Conservation (phyloP, 1,140 invertebrate species). For the Mactra quadrangularis region DNA sequence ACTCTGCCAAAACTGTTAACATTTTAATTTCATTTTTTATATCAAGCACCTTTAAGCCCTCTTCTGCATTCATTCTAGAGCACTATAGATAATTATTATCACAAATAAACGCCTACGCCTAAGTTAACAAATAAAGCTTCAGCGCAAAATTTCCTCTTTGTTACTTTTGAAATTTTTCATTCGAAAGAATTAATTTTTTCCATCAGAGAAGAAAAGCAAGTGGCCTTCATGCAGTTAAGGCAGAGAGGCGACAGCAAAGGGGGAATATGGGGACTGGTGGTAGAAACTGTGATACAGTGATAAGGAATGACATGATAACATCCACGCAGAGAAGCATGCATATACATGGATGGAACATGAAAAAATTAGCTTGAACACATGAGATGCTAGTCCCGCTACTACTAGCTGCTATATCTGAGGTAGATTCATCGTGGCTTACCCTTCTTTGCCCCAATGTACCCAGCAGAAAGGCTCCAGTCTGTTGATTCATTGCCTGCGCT, state of each 20-base stretch:
- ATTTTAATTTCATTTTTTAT: too few species aligned
- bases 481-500: constrained; percentile 37
- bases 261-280: constrained; percentile 44
- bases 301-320: constrained; percentile 53
- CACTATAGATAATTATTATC: not conserved
- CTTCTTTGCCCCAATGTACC: constrained; percentile 66
- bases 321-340: constrained; percentile 60
- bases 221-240: constrained; percentile 58
- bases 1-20: constrained; percentile 57
- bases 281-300: constrained; percentile 37
- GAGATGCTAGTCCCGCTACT: constrained; percentile 23
- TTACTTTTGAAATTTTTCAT: constrained; percentile 2
- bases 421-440: constrained; percentile 60
- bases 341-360: constrained; percentile 50
- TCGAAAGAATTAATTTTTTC: not conserved
- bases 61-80: constrained; percentile 1
- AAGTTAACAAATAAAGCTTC: constrained; percentile 34
- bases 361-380: constrained; percentile 39
- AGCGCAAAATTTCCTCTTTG: constrained; percentile 12
- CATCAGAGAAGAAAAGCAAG: constrained; percentile 47
- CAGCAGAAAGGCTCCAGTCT: constrained; percentile 20
- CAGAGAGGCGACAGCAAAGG: constrained; percentile 56
- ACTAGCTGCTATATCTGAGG: constrained; percentile 60
- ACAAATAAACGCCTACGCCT: not conserved
- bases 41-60: constrained; percentile 51